Percentiles rank a stretch among this genome's conserved stretches.
Conservation (phyloP, 2,113 vertebrate genomes). For the Heloderma charlesbogerti region DNA sequence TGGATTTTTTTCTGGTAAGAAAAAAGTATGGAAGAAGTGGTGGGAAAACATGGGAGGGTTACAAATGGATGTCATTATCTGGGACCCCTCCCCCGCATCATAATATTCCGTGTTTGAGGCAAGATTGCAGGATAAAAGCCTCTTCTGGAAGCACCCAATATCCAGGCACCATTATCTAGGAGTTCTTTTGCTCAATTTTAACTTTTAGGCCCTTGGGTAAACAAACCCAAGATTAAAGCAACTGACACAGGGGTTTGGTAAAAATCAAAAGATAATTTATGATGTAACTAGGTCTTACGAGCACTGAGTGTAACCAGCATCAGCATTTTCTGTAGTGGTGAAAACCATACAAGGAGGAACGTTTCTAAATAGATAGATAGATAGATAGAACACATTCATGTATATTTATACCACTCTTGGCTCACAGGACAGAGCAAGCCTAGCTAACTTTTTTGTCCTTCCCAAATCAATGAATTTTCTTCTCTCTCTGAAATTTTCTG, state of each 20-base stretch:
- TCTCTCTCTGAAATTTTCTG: slow-evolving; percentile 61
- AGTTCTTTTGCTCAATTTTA: neutral
- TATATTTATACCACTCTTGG: slow-evolving; percentile 63
- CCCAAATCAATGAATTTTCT: slow-evolving; percentile 61
- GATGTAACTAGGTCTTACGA: slow-evolving; percentile 63
- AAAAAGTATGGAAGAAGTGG: too few relatives aligned
- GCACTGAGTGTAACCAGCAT: slow-evolving; percentile 49
- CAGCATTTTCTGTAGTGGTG: slow-evolving; percentile 55
- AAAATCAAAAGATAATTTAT: neutral
- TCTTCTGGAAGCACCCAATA: neutral
- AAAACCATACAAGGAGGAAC: slow-evolving; percentile 61
- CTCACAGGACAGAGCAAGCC: slow-evolving; percentile 9
- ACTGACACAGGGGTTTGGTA: neutral
- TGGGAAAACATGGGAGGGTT: too few relatives aligned
- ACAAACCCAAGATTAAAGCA: neutral
- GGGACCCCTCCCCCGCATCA: too few relatives aligned
- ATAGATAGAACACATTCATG: slow-evolving; percentile 7
- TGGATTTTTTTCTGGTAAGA: too few relatives aligned
- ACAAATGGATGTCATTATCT: too few relatives aligned
- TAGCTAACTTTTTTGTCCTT: slow-evolving; percentile 55
- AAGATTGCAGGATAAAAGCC: too few relatives aligned
- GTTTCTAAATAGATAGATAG: neutral
- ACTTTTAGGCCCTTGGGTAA: neutral
- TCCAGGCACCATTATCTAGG: neutral
- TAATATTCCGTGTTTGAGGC: too few relatives aligned